Evolutionary conservation across 2,113 vertebrate species (phyloP).

Genomic region (Tapirus terrestris): DNA sequence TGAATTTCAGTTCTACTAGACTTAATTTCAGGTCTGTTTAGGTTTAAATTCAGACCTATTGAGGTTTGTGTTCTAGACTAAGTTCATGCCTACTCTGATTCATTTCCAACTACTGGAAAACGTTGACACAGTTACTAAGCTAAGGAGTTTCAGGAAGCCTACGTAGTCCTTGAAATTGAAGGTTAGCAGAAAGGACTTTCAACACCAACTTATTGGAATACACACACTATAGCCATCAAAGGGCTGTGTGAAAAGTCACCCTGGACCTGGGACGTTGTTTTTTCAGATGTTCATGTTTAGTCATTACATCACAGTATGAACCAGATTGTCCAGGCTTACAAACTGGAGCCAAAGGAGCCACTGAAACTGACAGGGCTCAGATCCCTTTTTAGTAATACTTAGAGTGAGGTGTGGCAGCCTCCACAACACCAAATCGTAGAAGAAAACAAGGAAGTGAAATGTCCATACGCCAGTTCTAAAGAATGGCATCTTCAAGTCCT

Average conservation of each 20-base stretch:
- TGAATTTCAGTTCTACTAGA: not conserved
- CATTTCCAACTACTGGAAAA: not conserved
- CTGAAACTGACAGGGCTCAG: not conserved
- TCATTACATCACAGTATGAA: not conserved
- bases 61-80: not conserved
- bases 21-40: not conserved
- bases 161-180: not conserved
- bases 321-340: not conserved
- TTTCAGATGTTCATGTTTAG: not conserved
- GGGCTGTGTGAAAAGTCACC: not conserved
- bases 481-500: not conserved
- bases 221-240: not conserved
- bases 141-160: not conserved
- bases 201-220: not conserved
- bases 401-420: fast-evolving
- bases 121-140: not conserved
- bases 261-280: not conserved
- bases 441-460: not conserved
- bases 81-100: not conserved
- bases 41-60: not conserved
- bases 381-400: not conserved
- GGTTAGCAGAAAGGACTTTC: conserved; percentile 38
- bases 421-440: not conserved
- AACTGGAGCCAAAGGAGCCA: not conserved
- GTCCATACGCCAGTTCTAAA: too few relatives aligned